These are phyloP conservation scores for Heliothis peltigera DNA, from an alignment of 2,888 invertebrate genomes.

Conservation along the genomic window DNA sequence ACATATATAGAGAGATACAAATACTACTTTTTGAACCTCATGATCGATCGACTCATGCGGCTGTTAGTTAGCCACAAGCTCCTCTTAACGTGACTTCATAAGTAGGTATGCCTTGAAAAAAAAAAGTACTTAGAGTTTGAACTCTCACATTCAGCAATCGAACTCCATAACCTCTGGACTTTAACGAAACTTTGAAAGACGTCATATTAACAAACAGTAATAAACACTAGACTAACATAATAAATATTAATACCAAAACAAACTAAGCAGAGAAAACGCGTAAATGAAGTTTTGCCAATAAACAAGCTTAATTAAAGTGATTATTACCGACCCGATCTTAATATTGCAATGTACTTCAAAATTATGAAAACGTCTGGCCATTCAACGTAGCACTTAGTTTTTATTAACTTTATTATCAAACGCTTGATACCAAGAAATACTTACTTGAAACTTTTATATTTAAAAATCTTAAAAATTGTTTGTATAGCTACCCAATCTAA, in stretches of 20 bases:
- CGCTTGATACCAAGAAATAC: background rate
- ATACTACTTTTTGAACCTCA: no score
- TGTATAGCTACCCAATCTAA: no score
- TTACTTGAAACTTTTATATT: background rate
- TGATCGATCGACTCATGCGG: no score
- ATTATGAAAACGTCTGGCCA: constrained; percentile 23
- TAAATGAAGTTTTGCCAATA: constrained; percentile 19
- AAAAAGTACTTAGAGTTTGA: background rate
- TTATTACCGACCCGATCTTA: constrained; percentile 14
- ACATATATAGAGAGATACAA: no score
- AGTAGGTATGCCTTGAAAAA: background rate
- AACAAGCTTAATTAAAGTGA: constrained; percentile 44
- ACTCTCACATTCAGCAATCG: background rate
- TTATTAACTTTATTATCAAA: constrained; percentile 33
- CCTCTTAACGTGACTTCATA: no score
- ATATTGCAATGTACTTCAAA: constrained; percentile 23
- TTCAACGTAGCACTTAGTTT: constrained; percentile 20
- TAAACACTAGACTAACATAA: background rate
- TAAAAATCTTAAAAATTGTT: no score
- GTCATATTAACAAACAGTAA: background rate
- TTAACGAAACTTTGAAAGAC: background rate
- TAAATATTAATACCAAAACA: constrained; percentile 10
- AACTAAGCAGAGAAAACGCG: constrained; percentile 6
- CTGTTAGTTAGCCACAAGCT: no score
- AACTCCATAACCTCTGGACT: background rate